Percentiles rank a stretch among this genome's conserved stretches.
Evolutionary conservation across 2,888 invertebrate species (phyloP).

Genomic region (Acleris literana): DNA sequence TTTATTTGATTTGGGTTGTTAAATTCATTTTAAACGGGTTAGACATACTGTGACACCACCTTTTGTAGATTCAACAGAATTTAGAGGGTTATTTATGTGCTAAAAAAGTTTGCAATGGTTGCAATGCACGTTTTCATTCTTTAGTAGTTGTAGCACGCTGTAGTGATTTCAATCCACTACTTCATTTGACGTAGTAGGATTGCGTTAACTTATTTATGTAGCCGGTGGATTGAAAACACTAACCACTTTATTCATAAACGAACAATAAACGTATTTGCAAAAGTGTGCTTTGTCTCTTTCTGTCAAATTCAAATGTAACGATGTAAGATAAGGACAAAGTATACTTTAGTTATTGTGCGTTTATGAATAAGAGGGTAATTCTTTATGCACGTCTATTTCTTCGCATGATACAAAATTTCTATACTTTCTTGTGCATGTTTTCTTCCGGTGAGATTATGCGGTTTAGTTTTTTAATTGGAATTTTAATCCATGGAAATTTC

Average conservation of each 20-base stretch:
- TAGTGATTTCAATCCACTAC: not conserved
- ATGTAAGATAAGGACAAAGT: no score
- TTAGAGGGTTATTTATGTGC: no score
- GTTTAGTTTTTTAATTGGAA: not conserved
- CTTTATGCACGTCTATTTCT: not conserved
- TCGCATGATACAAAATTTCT: not conserved
- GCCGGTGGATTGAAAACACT: no score
- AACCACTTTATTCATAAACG: no score
- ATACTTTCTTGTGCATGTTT: slow-evolving; percentile 3
- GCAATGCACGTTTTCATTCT: not conserved
- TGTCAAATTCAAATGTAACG: no score
- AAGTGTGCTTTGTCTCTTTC: no score
- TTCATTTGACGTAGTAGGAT: no score
- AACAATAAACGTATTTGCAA: no score
- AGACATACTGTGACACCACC: not conserved
- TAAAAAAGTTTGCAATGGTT: not conserved
- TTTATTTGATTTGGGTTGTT: no score
- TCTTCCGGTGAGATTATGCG: not conserved
- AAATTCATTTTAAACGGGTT: not conserved
- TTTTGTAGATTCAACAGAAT: not conserved
- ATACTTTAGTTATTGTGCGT: no score
- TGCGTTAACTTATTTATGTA: no score
- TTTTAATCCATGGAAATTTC: no score
- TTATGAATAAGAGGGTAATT: not conserved
- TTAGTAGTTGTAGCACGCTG: not conserved